Percentiles rank a stretch among this genome's conserved stretches.
phyloP scores from a whole-genome alignment of 2,113 vertebrate genomes.

The Noturus placidus region DNA sequence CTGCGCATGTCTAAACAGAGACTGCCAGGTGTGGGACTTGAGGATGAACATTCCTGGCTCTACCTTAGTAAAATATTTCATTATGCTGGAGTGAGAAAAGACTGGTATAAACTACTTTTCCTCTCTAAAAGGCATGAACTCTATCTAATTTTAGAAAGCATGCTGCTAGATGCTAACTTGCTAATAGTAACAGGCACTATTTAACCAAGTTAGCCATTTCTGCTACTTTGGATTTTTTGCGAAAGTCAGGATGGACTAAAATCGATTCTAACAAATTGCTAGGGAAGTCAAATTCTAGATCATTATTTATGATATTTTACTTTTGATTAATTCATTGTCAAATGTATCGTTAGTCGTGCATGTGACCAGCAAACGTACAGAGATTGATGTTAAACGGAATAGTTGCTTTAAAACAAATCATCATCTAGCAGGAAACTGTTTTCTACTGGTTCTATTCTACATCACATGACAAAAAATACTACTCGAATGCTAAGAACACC shows the following conservation, averaged over 20 bases:
- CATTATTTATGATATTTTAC: background rate
- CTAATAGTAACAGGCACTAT: no score
- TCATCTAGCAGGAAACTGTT: background rate
- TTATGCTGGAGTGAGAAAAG: background rate
- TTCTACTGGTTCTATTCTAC: background rate
- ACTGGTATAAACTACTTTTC: background rate
- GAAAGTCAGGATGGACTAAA: background rate
- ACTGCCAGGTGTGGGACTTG: background rate
- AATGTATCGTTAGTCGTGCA: background rate
- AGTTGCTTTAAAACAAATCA: background rate
- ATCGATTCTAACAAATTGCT: background rate
- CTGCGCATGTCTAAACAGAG: background rate
- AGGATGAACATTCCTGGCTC: no score
- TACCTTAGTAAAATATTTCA: background rate
- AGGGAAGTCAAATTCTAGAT: background rate
- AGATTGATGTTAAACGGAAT: background rate
- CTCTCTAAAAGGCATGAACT: background rate
- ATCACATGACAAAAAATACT: background rate
- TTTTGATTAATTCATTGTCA: background rate
- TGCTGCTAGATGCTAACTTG: background rate
- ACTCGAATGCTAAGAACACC: background rate
- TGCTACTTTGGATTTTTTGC: background rate
- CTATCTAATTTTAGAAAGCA: background rate
- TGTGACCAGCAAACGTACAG: background rate
- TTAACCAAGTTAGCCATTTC: background rate